Evolutionary conservation across 2,113 vertebrate genomes (phyloP), one percentile per base, ranked within the genome.

Genomic region (Heliornis fulica): DNA sequence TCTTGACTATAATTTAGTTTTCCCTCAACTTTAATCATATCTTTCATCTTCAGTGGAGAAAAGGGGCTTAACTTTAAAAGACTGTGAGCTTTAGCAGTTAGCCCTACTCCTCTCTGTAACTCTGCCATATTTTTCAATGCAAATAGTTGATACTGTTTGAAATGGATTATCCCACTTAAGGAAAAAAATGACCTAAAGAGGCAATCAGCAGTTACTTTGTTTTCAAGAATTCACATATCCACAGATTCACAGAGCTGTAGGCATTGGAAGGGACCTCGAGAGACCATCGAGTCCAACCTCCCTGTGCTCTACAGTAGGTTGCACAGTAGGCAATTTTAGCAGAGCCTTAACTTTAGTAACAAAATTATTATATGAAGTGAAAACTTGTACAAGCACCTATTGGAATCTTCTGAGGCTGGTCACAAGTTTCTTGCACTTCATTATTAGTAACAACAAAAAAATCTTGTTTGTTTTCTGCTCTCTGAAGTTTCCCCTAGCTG

Each of bases 391-490:
- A 96, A 97, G 72, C 56, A 83, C 26, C 23, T 92, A 90, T 53
- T 25, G 83, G 87, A 61, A 65, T 63, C 23, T 84, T 89, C 50
- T 89, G 94, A 96, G 93, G 38, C 48, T 92, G 54, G 46, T 71
- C 92, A 95, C 15, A 78, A 84, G 38, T 91, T 93, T 93, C 34
- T 96, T 97, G 76, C n/a, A 71, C 46, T 90, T 41, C 38, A 68
- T 95, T 96, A 90, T 83, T 83, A 93, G 26, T 43, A 95, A 82
- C n/a, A 94, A 89, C 92, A 43, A 94, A 96, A n/a, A 96, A 96
- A 91, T 86, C 66, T 96, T 10, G 32, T 85, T 93, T 93, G 10
- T 11, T 84, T 80, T 68, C 72, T 72, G 41, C 13, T 32, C 21
- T 89, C 48, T 87, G 79, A 90, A 80, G 12, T 9, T 90, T 85